Evolutionary conservation across 2,113 vertebrate genomes (phyloP).

Genomic region (Columba livia): DNA sequence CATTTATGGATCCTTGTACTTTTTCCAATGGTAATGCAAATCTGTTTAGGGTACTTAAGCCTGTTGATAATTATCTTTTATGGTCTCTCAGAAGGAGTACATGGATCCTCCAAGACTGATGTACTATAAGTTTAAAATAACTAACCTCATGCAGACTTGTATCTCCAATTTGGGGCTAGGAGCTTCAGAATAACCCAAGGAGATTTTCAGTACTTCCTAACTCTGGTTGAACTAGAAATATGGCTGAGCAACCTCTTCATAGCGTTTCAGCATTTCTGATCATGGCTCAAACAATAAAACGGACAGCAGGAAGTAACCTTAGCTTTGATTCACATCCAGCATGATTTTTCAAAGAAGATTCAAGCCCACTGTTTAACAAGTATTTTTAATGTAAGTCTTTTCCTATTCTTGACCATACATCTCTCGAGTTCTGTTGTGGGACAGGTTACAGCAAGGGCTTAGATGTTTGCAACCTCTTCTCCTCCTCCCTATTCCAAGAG

Average conservation of each 20-base stretch:
- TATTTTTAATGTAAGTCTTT: background rate
- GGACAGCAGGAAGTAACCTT: too few species aligned
- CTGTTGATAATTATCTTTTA: constrained; percentile 9
- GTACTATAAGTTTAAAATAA: background rate
- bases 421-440: background rate
- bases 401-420: background rate
- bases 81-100: background rate
- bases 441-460: background rate
- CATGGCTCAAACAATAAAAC: background rate
- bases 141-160: background rate
- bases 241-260: background rate
- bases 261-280: background rate
- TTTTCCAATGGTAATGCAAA: background rate
- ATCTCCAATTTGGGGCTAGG: background rate
- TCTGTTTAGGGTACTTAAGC: background rate
- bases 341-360: background rate
- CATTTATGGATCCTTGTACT: background rate
- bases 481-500: background rate
- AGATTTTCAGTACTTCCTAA: background rate
- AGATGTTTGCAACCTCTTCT: background rate
- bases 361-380: background rate
- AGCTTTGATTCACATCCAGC: background rate
- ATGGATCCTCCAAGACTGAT: background rate
- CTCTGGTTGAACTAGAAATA: background rate
- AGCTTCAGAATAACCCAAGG: background rate